phyloP scores from a whole-genome alignment of 2,113 vertebrate species.

The Notechis scutatus region DNA sequence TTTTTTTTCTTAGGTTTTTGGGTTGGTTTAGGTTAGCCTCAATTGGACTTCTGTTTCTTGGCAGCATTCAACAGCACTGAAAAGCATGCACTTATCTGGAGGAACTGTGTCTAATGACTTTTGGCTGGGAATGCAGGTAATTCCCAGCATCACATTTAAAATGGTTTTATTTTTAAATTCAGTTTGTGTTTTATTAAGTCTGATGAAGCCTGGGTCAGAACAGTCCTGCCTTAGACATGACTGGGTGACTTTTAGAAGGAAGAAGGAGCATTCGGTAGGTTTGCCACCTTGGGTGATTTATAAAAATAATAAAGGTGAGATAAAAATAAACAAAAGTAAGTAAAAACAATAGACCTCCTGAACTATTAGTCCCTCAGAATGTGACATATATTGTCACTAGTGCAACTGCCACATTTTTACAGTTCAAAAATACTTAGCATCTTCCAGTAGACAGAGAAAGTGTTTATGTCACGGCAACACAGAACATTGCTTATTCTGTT shows the following conservation, averaged over 20 bases:
- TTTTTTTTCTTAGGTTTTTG: too few relatives aligned
- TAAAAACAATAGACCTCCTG: not conserved
- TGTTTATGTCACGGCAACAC: accelerated
- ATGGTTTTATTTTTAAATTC: too few relatives aligned
- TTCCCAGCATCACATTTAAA: too few relatives aligned
- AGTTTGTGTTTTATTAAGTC: too few relatives aligned
- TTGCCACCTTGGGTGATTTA: not conserved
- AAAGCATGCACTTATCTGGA: too few relatives aligned
- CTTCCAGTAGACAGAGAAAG: not conserved
- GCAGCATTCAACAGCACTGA: too few relatives aligned
- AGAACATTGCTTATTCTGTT: accelerated
- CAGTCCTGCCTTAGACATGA: not conserved
- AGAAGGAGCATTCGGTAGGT: not conserved
- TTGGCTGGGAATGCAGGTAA: too few relatives aligned
- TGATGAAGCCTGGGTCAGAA: too few relatives aligned
- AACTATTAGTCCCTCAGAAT: not conserved
- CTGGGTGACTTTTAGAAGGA: not conserved
- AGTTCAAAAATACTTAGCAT: accelerated
- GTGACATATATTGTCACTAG: not conserved
- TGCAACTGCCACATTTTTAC: accelerated
- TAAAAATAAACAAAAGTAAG: not conserved
- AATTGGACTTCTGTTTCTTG: too few relatives aligned
- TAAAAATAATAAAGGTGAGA: not conserved
- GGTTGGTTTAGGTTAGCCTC: too few relatives aligned
- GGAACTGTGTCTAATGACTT: too few relatives aligned